These are phyloP conservation scores for Rhinolophus ferrumequinum DNA, from an alignment of 2,113 vertebrate species.

Conservation along the genomic window DNA sequence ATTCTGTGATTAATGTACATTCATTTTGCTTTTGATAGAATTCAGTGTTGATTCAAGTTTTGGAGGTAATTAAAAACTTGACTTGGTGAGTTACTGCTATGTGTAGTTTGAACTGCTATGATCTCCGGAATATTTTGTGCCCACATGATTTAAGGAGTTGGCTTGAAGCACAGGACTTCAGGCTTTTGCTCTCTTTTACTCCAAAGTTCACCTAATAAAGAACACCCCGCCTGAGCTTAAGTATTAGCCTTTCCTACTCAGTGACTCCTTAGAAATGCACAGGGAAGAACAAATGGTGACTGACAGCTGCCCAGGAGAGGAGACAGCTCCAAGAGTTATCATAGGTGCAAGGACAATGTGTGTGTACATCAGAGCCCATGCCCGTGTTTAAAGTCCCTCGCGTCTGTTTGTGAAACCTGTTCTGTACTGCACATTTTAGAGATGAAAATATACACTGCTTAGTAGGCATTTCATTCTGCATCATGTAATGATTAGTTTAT, in stretches of 20 bases:
- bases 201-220: slow-evolving; percentile 23
- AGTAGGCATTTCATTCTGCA: background rate
- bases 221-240: background rate
- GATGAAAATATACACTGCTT: background rate
- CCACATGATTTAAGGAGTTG: slow-evolving; percentile 48
- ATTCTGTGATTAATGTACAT: slow-evolving; percentile 62
- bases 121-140: slow-evolving; percentile 45
- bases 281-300: background rate
- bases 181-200: slow-evolving; percentile 1
- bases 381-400: background rate
- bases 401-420: background rate
- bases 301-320: background rate
- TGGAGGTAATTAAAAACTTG: slow-evolving; percentile 61
- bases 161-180: slow-evolving; percentile 39
- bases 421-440: background rate
- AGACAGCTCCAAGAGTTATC: background rate
- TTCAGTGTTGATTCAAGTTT: slow-evolving; percentile 63
- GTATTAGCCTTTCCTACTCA: background rate
- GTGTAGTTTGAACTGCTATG: slow-evolving; percentile 23
- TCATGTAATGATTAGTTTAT: background rate
- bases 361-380: too few species aligned
- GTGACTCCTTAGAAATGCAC: background rate
- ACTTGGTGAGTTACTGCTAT: slow-evolving; percentile 55
- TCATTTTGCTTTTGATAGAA: slow-evolving; percentile 68
- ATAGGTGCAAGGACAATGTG: background rate